Evolutionary conservation across 2,797 vertebrate genomes (phyloP), one percentile per base, ranked within the genome.

Genomic region (Scolopax rusticola): DNA sequence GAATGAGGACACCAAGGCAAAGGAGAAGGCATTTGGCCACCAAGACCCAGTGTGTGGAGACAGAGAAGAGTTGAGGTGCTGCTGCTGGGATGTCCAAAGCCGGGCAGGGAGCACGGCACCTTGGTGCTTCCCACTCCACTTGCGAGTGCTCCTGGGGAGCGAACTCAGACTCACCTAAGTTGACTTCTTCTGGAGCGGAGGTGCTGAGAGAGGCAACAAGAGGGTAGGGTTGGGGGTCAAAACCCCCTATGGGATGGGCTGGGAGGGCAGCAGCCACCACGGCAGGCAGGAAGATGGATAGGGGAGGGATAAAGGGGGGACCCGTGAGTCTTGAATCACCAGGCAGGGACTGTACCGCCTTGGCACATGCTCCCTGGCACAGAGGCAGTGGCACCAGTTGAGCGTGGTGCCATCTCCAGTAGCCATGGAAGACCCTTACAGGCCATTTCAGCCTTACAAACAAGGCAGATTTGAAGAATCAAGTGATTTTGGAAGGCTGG

Each of bases 31-130:
- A 27, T 11, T 45, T 36, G 76, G 41, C 41, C 41, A 75, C 2
- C 0, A 11, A 74, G 59, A 65, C 17, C 20, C 65, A 54, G 33
- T 0, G 4, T 14, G 41, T 0, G 0, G 12, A 41, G 53, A n/a
- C 25, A 79, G 71, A 73, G 69, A 13, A 51, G 76, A 90, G 47
- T 11, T 60, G 38, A 81, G 36, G 53, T 28, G 67, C 33, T 65
- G 48, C 50, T 73, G 41, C 40, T 1, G 1, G 30, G 28, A 45
- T 36, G 51, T 33, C 38, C 15, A 47, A 17, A 53, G 25, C 25
- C 5, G 6, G n/a, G 48, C 36, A 64, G 4, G 10, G 25, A 78
- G 57, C 3, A 7, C 71, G 47, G 19, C 5, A 48, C 17, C 28
- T n/a, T 6, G 4, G 21, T 71, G 54, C 70, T 38, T 19, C 65